Evolutionary conservation across 2,888 invertebrate genomes (phyloP).

Genomic region (Leptogaster cylindrica): DNA sequence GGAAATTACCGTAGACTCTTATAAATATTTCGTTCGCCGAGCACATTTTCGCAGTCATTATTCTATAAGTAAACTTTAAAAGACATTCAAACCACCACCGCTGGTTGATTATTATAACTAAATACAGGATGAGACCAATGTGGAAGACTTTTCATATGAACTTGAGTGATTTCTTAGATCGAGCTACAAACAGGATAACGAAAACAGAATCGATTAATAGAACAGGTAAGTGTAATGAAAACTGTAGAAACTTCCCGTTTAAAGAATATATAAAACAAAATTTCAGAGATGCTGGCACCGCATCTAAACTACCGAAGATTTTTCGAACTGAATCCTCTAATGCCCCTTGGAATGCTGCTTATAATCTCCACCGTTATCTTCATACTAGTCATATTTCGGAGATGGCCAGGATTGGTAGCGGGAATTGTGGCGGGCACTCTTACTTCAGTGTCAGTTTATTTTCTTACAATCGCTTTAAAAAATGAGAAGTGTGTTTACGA

Average conservation of each 20-base stretch:
- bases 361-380: constrained; percentile 50
- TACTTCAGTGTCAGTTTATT: constrained; percentile 50
- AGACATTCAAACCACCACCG: no score
- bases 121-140: constrained; percentile 4
- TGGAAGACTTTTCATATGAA: neutral
- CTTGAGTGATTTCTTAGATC: constrained; percentile 19
- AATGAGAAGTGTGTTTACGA: constrained; percentile 47
- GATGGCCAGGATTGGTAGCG: constrained; percentile 52
- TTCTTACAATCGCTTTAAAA: constrained; percentile 46
- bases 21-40: no score
- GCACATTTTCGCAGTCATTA: no score
- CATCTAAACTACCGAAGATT: constrained; percentile 5
- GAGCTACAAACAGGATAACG: neutral
- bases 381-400: constrained; percentile 50
- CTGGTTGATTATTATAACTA: no score
- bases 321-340: constrained; percentile 49
- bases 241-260: neutral
- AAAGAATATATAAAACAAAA: neutral
- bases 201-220: neutral
- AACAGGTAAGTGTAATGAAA: neutral
- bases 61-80: no score
- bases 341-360: constrained; percentile 50
- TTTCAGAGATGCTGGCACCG: neutral
- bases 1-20: no score
- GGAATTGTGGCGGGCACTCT: constrained; percentile 51